A percentile compares a stretch with the other conserved stretches of the same genome.
Evolutionary conservation across 2,797 vertebrate genomes (phyloP).

Genomic region (Hapalemur alaotrensis): DNA sequence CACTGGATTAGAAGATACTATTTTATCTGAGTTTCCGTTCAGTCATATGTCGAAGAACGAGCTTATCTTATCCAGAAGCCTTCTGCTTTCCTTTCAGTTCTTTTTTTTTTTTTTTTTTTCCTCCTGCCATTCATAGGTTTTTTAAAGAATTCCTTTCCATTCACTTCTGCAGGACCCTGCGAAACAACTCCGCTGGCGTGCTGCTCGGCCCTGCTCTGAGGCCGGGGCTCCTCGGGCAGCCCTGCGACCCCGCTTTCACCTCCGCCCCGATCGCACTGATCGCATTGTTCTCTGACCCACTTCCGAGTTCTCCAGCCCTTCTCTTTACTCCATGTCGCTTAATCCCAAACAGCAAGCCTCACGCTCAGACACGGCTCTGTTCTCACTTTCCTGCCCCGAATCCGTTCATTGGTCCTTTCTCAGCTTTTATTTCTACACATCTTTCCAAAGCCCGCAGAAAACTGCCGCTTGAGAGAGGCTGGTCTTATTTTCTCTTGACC

Average conservation of each 20-base stretch:
- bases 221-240: background rate
- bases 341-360: background rate
- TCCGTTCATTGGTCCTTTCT: background rate
- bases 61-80: conserved; percentile 41
- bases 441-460: background rate
- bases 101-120: background rate
- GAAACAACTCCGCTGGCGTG: background rate
- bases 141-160: background rate
- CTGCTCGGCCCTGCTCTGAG: background rate
- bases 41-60: conserved; percentile 46
- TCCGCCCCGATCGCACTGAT: fast-evolving
- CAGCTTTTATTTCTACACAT: background rate
- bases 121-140: background rate
- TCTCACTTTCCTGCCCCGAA: background rate
- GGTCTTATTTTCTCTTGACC: background rate
- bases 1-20: conserved; percentile 33
- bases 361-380: background rate
- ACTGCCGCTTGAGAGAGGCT: background rate
- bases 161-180: background rate
- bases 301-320: background rate
- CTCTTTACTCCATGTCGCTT: background rate
- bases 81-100: conserved; percentile 4
- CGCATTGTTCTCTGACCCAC: conserved; percentile 18
- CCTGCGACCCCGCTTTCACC: background rate
- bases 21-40: conserved; percentile 54